These are phyloP conservation scores for Alethe castanea DNA, from an alignment of 2,113 vertebrate species.

Conservation along the genomic window DNA sequence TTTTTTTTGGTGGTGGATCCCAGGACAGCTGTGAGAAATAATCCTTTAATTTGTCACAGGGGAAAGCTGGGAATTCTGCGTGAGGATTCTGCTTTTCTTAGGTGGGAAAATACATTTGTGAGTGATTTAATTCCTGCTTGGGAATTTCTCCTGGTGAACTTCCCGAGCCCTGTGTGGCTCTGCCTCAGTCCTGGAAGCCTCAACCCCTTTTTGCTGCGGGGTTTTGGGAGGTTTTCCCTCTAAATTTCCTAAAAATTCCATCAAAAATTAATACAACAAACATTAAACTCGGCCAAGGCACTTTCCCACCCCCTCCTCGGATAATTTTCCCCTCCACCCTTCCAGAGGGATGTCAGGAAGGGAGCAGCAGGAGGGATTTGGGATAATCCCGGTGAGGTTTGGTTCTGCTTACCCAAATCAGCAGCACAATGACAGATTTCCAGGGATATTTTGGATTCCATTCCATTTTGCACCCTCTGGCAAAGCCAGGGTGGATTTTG, in stretches of 20 bases:
- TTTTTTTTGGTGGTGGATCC: background rate
- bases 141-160: rapidly evolving
- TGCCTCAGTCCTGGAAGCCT: background rate
- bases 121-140: background rate
- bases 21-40: background rate
- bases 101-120: background rate
- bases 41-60: background rate
- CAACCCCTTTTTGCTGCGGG: too few relatives aligned
- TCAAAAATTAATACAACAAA: too few relatives aligned
- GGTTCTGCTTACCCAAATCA: background rate
- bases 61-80: background rate
- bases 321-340: background rate
- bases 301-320: too few relatives aligned
- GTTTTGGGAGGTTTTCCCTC: background rate
- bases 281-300: background rate
- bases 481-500: background rate
- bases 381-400: background rate
- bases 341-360: background rate
- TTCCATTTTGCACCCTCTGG: too few relatives aligned
- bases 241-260: background rate
- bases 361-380: background rate
- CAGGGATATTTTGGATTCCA: too few relatives aligned
- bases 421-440: background rate
- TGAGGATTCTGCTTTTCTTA: background rate
- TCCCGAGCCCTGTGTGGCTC: background rate